Base-by-base conservation (phyloP, 2,797 vertebrate species). In the Knipowitschia caucasica region DNA sequence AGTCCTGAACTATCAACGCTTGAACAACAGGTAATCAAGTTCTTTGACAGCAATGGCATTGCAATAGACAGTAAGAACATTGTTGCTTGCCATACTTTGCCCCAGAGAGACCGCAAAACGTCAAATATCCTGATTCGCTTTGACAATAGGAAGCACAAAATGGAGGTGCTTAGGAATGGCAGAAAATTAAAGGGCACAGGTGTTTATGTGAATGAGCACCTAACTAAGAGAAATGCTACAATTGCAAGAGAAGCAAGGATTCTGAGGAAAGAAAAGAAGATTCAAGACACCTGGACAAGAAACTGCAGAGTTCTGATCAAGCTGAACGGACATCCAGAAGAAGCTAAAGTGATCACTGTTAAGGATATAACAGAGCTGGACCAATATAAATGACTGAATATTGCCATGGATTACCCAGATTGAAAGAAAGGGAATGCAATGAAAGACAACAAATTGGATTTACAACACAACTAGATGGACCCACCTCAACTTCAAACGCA, bases 261-360 rank as follows among this genome's bases (percentile, higher is more conserved):
- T 3, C 17, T 18, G 9, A 38, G 17, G 17, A 38, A 38, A 18
- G 35, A 38, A 38, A 38, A 18, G 35, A 38, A 38, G 35, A 38
- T 38, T 38, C 35, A 38, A 38, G 35, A 38, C 17, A 38, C 14
- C n/a, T 35, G 33, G 33, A 35, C 33, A 7, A 38, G 35, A 38
- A 38, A 38, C 35, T 39, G 36, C 17, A 9, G 4, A 39, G 11
- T 39, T 20, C 2, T 39, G 34, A 36, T 36, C 15, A 36, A 36
- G 34, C 34, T 36, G 34, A 36, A 17, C 9, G 34, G 6, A 36
- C 1, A 7, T 10, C 36, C 36, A 4, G 36, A 39, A 39, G 7
- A 39, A 9, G 8, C 36, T 12, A 18, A 9, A 12, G 36, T 39
- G 36, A 39, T 20, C 4, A 9, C 10, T 9, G 10, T 39, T 2